Percentiles rank a stretch among this genome's conserved stretches.
These are phyloP conservation scores for Cremastinae sp. DNA, from an alignment of 2,888 invertebrate genomes.

Conservation along the genomic window DNA sequence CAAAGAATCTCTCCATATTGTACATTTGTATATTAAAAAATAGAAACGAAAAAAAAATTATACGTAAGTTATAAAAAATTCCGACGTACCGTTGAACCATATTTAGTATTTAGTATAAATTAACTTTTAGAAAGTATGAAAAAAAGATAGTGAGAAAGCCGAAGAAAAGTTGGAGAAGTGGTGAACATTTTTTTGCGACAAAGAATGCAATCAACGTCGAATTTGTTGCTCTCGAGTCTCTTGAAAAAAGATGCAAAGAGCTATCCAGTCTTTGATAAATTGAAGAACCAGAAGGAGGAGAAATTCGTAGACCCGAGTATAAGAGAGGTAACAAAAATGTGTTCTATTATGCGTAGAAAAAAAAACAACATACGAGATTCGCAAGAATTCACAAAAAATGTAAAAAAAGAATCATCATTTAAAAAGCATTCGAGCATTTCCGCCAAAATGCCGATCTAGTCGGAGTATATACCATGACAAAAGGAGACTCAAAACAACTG, in stretches of 20 bases:
- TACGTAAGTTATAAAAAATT: slow-evolving; percentile 75
- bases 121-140: slow-evolving; percentile 70
- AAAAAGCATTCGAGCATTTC: slow-evolving; percentile 37
- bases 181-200: not conserved
- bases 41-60: slow-evolving; percentile 6
- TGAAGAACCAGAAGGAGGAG: slow-evolving; percentile 11
- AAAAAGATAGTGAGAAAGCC: slow-evolving; percentile 5
- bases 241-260: not conserved
- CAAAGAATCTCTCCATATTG: slow-evolving; percentile 61
- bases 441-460: slow-evolving; percentile 36
- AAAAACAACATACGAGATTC: too few species aligned
- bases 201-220: slow-evolving; percentile 26
- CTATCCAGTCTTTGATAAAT: not conserved
- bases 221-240: not conserved
- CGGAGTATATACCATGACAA: slow-evolving; percentile 39
- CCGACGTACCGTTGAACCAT: slow-evolving; percentile 68
- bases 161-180: slow-evolving; percentile 29
- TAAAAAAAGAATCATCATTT: slow-evolving; percentile 7
- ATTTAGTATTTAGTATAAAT: slow-evolving; percentile 77
- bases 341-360: slow-evolving; percentile 16
- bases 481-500: slow-evolving; percentile 29
- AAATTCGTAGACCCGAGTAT: slow-evolving; percentile 21
- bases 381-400: not conserved
- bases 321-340: slow-evolving; percentile 30
- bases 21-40: slow-evolving; percentile 78